Conservation (phyloP, 1,140 invertebrate genomes). For the Cydia pomonella region DNA sequence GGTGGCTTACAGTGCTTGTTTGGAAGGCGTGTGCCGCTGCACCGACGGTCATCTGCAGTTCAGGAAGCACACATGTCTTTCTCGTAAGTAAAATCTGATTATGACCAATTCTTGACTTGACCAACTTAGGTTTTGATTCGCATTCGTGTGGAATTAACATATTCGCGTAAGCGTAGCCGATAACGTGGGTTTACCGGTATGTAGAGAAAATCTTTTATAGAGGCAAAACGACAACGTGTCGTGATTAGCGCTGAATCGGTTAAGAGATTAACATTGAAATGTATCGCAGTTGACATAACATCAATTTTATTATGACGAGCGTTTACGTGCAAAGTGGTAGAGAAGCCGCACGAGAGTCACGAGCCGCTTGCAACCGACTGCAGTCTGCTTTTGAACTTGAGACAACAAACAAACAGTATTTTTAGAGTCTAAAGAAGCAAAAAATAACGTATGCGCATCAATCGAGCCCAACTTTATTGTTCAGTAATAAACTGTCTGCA, state of each 20-base stretch:
- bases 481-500: slow-evolving; percentile 4
- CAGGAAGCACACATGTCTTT: slow-evolving; percentile 92
- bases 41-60: slow-evolving; percentile 90
- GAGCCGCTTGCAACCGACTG: background rate
- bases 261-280: too few species aligned
- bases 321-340: too few species aligned
- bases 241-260: too few species aligned
- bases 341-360: too few species aligned
- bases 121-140: background rate
- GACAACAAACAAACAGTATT: background rate
- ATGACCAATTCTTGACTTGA: background rate
- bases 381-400: background rate
- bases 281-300: too few species aligned
- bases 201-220: too few species aligned
- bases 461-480: background rate
- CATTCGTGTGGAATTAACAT: too few species aligned
- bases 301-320: too few species aligned
- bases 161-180: too few species aligned
- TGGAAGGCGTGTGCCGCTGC: slow-evolving; percentile 88
- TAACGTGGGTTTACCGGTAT: too few species aligned
- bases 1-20: slow-evolving; percentile 88
- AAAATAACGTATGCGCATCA: slow-evolving; percentile 40
- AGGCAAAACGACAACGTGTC: too few species aligned
- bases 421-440: slow-evolving; percentile 7
- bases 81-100: slow-evolving; percentile 85